These are phyloP conservation scores for Euspilapteryx auroguttella DNA, from an alignment of 2,888 invertebrate species.

Conservation along the genomic window DNA sequence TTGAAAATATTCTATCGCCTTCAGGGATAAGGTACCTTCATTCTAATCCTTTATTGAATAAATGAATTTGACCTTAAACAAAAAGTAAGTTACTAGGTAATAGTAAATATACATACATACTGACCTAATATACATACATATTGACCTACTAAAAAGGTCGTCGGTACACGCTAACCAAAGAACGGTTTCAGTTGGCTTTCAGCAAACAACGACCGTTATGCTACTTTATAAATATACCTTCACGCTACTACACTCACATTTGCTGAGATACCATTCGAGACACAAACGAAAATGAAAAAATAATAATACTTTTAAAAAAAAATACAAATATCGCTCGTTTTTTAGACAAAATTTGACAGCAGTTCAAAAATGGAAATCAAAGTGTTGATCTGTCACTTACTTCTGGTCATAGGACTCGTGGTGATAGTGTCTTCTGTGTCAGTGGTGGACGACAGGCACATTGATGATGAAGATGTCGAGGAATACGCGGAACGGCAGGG, in stretches of 20 bases:
- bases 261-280: constrained; percentile 10
- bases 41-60: too few relatives aligned
- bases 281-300: too few relatives aligned
- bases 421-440: constrained; percentile 19
- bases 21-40: too few relatives aligned
- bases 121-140: too few relatives aligned
- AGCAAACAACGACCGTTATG: constrained; percentile 47
- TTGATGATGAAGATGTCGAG: constrained; percentile 6
- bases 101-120: too few relatives aligned
- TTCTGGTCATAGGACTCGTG: constrained; percentile 12
- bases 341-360: constrained; percentile 4
- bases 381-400: constrained; percentile 16
- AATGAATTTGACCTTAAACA: too few relatives aligned
- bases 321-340: too few relatives aligned
- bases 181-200: constrained; percentile 38
- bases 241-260: constrained; percentile 23
- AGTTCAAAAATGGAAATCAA: constrained; percentile 20
- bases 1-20: too few relatives aligned
- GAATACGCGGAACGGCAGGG: constrained; percentile 21
- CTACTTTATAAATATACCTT: constrained; percentile 36
- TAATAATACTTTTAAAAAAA: too few relatives aligned
- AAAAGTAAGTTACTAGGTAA: too few relatives aligned
- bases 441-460: constrained; percentile 14
- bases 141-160: too few relatives aligned
- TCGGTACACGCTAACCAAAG: constrained; percentile 25